Evolutionary conservation across 2,888 invertebrate genomes (phyloP).

Genomic region (Plebejus argus): DNA sequence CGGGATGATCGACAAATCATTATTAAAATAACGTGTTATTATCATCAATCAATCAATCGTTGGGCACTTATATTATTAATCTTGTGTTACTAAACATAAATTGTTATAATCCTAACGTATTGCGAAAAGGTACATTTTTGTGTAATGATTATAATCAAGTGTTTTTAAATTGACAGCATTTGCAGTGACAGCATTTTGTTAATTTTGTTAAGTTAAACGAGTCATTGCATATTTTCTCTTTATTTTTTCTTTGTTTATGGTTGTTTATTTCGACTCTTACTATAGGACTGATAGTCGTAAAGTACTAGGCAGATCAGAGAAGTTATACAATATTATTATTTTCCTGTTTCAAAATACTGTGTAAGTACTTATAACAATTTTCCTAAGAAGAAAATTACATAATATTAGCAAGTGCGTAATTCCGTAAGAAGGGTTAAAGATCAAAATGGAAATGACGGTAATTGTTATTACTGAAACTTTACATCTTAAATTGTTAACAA

Average conservation of each 20-base stretch:
- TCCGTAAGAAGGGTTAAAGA: neutral
- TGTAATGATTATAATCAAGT: no score
- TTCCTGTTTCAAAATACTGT: neutral
- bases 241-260: no score
- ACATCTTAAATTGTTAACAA: neutral
- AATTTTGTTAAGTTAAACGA: no score
- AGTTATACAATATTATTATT: neutral
- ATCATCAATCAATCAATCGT: neutral
- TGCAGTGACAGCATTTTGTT: no score
- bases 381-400: neutral
- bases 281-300: no score
- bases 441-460: neutral
- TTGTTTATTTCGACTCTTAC: no score
- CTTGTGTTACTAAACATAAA: neutral
- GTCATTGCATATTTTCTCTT: no score
- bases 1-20: neutral
- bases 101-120: neutral
- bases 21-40: neutral
- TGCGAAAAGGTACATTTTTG: no score
- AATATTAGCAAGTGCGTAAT: conserved; percentile 5
- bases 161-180: no score
- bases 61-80: neutral
- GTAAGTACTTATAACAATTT: neutral
- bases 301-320: no score
- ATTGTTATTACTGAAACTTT: neutral